Percentiles rank a stretch among this genome's conserved stretches.
Conservation (phyloP, 1,140 invertebrate genomes). For the Drosophila nikananu region DNA sequence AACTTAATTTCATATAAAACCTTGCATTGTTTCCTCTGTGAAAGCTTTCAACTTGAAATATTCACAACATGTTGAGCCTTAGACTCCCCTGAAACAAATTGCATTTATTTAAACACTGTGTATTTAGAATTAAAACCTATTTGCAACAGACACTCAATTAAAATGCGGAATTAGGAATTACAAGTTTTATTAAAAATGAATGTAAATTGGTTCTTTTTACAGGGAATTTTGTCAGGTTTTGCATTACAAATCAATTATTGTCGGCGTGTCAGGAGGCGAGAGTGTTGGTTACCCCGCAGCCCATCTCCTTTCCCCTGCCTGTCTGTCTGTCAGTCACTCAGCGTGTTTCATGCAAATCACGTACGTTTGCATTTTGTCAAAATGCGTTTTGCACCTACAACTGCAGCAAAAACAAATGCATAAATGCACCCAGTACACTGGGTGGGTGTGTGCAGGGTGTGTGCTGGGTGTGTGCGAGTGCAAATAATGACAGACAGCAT, state of each 20-base stretch:
- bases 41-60: not conserved
- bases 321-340: slow-evolving; percentile 13
- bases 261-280: slow-evolving; percentile 30
- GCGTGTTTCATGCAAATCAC: slow-evolving; percentile 70
- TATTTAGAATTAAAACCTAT: slow-evolving; percentile 5
- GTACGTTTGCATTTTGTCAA: slow-evolving; percentile 80
- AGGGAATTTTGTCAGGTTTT: slow-evolving; percentile 49
- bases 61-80: not conserved
- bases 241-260: slow-evolving; percentile 81
- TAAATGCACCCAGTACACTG: slow-evolving; percentile 22
- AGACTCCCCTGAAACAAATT: slow-evolving; percentile 1
- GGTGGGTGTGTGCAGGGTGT: not conserved
- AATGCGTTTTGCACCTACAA: slow-evolving; percentile 79
- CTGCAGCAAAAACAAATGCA: slow-evolving; percentile 48
- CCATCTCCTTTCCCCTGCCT: not conserved
- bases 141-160: slow-evolving; percentile 16
- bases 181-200: slow-evolving; percentile 31
- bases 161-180: slow-evolving; percentile 31
- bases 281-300: slow-evolving; percentile 9
- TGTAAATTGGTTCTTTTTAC: slow-evolving; percentile 39
- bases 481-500: slow-evolving; percentile 81
- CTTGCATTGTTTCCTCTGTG: not conserved
- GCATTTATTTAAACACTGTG: not conserved
- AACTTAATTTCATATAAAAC: not conserved
- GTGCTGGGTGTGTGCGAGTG: slow-evolving; percentile 34